Evolutionary conservation across 1,140 invertebrate species (phyloP).

Genomic region (Bombyx mori): DNA sequence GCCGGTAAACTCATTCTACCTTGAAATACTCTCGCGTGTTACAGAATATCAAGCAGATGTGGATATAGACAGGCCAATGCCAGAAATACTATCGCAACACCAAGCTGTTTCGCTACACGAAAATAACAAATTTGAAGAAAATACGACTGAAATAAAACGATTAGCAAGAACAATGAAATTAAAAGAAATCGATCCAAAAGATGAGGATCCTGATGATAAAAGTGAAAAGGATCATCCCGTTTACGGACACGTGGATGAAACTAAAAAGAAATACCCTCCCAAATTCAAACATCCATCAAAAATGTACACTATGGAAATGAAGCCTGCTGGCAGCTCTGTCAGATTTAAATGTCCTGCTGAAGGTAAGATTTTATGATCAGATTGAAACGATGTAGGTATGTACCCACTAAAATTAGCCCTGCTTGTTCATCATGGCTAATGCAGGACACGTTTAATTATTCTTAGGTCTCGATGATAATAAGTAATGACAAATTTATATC

Average conservation of each 20-base stretch:
- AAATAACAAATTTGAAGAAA: slow-evolving; percentile 49
- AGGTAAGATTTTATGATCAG: slow-evolving; percentile 30
- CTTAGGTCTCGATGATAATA: no score
- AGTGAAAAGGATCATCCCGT: slow-evolving; percentile 51
- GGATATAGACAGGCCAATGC: slow-evolving; percentile 29
- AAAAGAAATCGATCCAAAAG: slow-evolving; percentile 42
- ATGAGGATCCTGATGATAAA: slow-evolving; percentile 52
- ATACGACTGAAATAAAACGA: slow-evolving; percentile 15
- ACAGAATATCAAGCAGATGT: slow-evolving; percentile 62
- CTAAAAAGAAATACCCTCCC: slow-evolving; percentile 45
- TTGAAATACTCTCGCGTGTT: background rate
- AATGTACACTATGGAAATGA: slow-evolving; percentile 57
- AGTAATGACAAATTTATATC: no score
- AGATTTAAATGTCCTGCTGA: slow-evolving; percentile 63
- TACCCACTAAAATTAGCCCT: no score
- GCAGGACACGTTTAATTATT: no score
- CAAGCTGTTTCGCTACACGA: slow-evolving; percentile 36
- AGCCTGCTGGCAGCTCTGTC: slow-evolving; percentile 61
- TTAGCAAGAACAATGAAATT: slow-evolving; percentile 27
- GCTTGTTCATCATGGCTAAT: no score
- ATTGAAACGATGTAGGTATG: no score
- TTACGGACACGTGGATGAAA: slow-evolving; percentile 50
- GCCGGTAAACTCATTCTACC: no score
- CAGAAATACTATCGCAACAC: slow-evolving; percentile 44
- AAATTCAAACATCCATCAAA: slow-evolving; percentile 62